A percentile compares a stretch with the other conserved stretches of the same genome.
Conservation (phyloP, 2,888 invertebrate genomes). For the Gandaritis pyraliata region DNA sequence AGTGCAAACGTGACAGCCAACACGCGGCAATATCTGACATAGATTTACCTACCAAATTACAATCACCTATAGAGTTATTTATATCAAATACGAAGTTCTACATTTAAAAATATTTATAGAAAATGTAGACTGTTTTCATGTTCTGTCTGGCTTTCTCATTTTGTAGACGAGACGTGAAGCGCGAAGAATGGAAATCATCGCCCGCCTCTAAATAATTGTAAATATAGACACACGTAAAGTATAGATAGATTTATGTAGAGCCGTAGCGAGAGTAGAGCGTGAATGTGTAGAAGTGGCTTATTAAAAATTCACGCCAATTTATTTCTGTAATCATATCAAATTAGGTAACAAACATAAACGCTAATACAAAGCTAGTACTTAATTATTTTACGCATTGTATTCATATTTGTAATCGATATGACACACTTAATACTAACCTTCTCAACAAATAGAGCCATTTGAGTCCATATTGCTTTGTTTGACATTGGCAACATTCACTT, state of each 20-base stretch:
- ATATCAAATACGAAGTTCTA: slow-evolving; percentile 17
- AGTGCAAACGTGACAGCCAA: slow-evolving; percentile 13
- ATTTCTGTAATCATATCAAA: slow-evolving; percentile 11
- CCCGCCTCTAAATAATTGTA: slow-evolving; percentile 55
- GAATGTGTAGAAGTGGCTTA: slow-evolving; percentile 4
- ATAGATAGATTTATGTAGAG: slow-evolving; percentile 8
- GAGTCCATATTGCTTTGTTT: slow-evolving; percentile 16
- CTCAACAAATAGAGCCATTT: slow-evolving; percentile 27
- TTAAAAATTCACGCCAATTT: slow-evolving; percentile 19
- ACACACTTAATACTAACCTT: slow-evolving; percentile 26
- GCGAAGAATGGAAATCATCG: slow-evolving; percentile 67
- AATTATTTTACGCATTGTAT: background rate
- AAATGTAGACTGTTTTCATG: slow-evolving; percentile 36
- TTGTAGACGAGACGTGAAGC: slow-evolving; percentile 56
- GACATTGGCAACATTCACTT: slow-evolving; percentile 25
- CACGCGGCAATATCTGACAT: background rate
- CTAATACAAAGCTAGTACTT: slow-evolving; percentile 1
- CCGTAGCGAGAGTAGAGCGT: slow-evolving; percentile 1
- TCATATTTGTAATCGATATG: background rate
- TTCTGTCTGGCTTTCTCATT: slow-evolving; percentile 58
- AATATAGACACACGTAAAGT: slow-evolving; percentile 26
- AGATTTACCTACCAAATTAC: slow-evolving; percentile 7
- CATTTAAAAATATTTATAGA: slow-evolving; percentile 35
- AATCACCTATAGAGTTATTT: slow-evolving; percentile 22
- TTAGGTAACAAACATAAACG: background rate